Conservation (phyloP, 92 coral and sea anemone species). For the Zoanthus solanderi region DNA sequence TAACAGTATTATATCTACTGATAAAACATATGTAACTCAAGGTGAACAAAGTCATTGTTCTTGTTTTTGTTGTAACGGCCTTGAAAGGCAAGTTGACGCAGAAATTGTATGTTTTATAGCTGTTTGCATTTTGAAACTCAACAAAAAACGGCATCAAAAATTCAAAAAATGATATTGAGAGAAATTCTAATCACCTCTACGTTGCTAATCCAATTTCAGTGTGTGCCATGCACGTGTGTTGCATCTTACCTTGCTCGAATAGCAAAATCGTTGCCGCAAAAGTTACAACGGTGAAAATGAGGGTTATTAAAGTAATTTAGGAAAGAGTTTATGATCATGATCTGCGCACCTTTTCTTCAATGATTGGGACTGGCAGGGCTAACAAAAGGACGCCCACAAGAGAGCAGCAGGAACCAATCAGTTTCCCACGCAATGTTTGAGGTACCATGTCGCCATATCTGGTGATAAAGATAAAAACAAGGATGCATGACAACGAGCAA, state of each 20-base stretch:
- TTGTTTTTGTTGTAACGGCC: too few species aligned
- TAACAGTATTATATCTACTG: too few species aligned
- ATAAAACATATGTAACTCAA: too few species aligned
- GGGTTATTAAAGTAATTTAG: neutral
- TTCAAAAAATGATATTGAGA: too few species aligned
- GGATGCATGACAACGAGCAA: neutral
- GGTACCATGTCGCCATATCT: slow-evolving; percentile 91
- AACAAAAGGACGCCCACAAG: slow-evolving; percentile 80
- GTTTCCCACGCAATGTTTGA: slow-evolving; percentile 67
- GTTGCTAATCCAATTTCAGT: too few species aligned
- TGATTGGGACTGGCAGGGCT: slow-evolving; percentile 90
- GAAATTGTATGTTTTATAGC: too few species aligned
- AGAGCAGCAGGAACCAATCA: slow-evolving; percentile 80
- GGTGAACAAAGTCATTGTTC: too few species aligned
- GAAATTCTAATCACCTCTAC: too few species aligned
- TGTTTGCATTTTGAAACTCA: too few species aligned
- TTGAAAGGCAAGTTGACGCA: too few species aligned
- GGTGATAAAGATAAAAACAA: neutral
- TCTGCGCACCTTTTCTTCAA: slow-evolving; percentile 74
- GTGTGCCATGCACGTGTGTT: too few species aligned
- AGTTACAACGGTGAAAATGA: neutral
- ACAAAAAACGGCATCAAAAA: too few species aligned
- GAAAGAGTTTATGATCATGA: neutral
- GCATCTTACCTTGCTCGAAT: neutral
- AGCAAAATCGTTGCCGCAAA: neutral